A percentile compares a stretch with the other conserved stretches of the same genome.
Evolutionary conservation across 2,113 vertebrate species (phyloP).

Genomic region (Xyrauchen texanus): DNA sequence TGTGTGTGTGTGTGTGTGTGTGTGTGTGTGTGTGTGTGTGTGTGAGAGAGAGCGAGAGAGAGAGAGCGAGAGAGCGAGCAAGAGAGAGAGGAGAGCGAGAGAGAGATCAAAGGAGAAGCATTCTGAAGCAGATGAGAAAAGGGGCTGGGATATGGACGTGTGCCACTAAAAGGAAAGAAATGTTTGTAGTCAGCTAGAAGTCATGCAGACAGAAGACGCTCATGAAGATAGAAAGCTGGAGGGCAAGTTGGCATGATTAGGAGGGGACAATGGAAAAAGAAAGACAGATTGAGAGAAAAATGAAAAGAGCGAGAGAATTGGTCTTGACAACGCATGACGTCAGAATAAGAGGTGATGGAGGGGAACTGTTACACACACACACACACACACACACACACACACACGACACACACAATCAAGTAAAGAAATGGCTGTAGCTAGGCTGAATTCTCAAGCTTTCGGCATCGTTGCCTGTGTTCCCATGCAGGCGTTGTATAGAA

Average conservation of each 20-base stretch:
- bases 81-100: neutral
- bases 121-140: neutral
- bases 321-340: neutral
- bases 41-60: neutral
- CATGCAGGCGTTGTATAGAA: slow-evolving; percentile 23
- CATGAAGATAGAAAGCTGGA: slow-evolving; percentile 6
- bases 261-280: slow-evolving; percentile 8
- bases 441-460: neutral
- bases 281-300: slow-evolving; percentile 1
- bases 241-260: slow-evolving; percentile 8
- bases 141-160: slow-evolving; percentile 3
- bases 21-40: too few relatives aligned
- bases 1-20: too few relatives aligned
- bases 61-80: neutral
- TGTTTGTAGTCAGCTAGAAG: slow-evolving; percentile 36
- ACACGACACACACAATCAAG: neutral
- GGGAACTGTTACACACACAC: neutral
- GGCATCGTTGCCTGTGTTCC: neutral
- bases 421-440: neutral
- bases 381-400: slow-evolving; percentile 7
- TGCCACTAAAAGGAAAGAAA: neutral
- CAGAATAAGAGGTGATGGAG: neutral
- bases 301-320: slow-evolving; percentile 10
- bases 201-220: neutral
- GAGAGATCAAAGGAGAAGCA: neutral